Evolutionary conservation across 2,797 vertebrate genomes (phyloP).

Genomic region (Zalophus californianus): DNA sequence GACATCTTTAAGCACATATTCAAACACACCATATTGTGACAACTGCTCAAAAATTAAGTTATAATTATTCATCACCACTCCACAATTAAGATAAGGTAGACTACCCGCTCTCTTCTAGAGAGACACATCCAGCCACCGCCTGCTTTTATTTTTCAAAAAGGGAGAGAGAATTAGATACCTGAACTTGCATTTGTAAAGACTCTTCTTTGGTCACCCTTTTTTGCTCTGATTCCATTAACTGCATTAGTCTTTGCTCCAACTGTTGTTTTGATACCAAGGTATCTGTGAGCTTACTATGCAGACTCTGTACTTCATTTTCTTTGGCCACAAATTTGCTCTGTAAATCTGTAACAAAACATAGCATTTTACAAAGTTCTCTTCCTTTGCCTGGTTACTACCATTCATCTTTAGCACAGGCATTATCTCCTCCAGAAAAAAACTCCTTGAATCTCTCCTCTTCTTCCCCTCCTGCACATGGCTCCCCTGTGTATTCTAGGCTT

Average conservation of each 20-base stretch:
- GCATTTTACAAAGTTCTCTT: constrained; percentile 70
- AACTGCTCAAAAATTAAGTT: constrained; percentile 15
- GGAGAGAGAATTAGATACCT: constrained; percentile 84
- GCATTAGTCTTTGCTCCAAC: constrained; percentile 95
- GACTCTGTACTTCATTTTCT: constrained; percentile 96
- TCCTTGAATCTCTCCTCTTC: background rate
- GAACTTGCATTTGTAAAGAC: constrained; percentile 92
- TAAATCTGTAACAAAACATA: constrained; percentile 89
- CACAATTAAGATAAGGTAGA: background rate
- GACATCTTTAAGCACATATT: constrained; percentile 30
- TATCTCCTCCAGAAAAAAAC: background rate
- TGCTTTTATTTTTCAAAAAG: background rate
- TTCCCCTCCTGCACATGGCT: background rate
- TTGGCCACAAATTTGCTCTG: constrained; percentile 94
- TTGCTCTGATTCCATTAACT: constrained; percentile 95
- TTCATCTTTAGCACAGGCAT: background rate
- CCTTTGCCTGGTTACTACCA: background rate
- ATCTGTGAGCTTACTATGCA: constrained; percentile 96
- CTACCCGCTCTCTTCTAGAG: background rate
- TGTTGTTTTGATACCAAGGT: constrained; percentile 96
- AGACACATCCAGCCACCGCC: background rate
- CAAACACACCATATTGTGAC: background rate
- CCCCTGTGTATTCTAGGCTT: background rate
- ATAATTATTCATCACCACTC: constrained; percentile 8
- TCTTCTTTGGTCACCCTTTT: constrained; percentile 93